Conservation (phyloP, 2,888 invertebrate genomes). For the Phytoseiulus persimilis region DNA sequence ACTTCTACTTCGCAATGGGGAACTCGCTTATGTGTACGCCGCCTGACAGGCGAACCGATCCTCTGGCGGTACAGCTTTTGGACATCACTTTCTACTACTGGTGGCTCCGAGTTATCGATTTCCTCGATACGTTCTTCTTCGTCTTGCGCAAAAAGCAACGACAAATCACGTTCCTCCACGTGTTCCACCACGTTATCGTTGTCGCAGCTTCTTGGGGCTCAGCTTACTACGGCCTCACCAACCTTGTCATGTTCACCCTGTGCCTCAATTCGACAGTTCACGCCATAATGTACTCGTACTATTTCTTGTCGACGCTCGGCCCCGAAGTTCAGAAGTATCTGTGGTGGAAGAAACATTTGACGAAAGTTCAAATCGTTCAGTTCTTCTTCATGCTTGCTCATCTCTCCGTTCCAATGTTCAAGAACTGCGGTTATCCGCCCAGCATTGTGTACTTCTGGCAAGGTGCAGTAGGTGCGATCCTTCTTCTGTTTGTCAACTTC, state of each 20-base stretch:
- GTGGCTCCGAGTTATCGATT: constrained; percentile 40
- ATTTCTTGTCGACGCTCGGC: constrained; percentile 40
- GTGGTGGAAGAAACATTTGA: constrained; percentile 46
- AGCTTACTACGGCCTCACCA: constrained; percentile 41
- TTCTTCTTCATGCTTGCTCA: constrained; percentile 43
- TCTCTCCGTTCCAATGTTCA: constrained; percentile 23
- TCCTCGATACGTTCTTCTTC: constrained; percentile 42
- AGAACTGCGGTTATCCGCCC: constrained; percentile 19
- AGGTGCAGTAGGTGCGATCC: constrained; percentile 17
- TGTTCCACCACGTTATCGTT: constrained; percentile 42
- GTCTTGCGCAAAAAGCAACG: constrained; percentile 42
- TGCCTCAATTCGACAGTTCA: constrained; percentile 44
- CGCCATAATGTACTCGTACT: constrained; percentile 37
- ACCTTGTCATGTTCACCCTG: constrained; percentile 44
- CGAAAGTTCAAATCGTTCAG: constrained; percentile 43
- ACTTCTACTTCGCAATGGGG: constrained; percentile 24
- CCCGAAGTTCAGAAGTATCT: constrained; percentile 43
- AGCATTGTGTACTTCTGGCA: constrained; percentile 13
- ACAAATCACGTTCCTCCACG: constrained; percentile 42
- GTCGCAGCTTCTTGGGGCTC: constrained; percentile 40
- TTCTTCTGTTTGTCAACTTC: constrained; percentile 29
- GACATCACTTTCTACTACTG: constrained; percentile 11
- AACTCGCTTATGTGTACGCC: constrained; percentile 31
- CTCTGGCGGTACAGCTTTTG: neutral
- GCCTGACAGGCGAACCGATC: constrained; percentile 33